Evolutionary conservation across 1,140 invertebrate genomes (phyloP).

Genomic region (Drosophila saltans): DNA sequence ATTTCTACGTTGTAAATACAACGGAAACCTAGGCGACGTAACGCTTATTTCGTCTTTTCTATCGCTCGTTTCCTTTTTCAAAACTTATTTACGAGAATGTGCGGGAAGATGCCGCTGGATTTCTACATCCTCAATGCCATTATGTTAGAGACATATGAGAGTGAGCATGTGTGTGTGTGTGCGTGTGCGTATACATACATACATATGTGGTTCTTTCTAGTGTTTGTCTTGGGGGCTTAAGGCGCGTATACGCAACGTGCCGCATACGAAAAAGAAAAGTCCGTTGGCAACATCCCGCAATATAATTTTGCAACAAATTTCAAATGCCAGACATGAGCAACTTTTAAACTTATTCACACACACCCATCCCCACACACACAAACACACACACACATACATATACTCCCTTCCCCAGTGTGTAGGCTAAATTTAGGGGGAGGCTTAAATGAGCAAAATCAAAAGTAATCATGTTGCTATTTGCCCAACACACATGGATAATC

Average conservation of each 20-base stretch:
- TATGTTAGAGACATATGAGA: constrained; percentile 20
- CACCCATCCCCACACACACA: constrained; percentile 29
- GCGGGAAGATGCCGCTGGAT: constrained; percentile 63
- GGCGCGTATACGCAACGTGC: constrained; percentile 70
- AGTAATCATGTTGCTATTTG: constrained; percentile 75
- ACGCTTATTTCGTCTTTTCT: constrained; percentile 53
- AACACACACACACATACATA: constrained; percentile 44
- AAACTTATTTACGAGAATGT: constrained; percentile 76
- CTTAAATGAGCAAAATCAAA: constrained; percentile 67
- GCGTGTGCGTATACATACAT: constrained; percentile 19
- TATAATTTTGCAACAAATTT: constrained; percentile 75
- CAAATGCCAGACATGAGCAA: constrained; percentile 77
- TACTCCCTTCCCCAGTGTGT: constrained; percentile 8
- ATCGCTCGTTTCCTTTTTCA: constrained; percentile 40
- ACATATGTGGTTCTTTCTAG: constrained; percentile 34
- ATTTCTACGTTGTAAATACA: constrained; percentile 31
- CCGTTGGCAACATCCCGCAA: constrained; percentile 46
- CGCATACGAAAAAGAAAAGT: constrained; percentile 62
- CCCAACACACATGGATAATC: constrained; percentile 52
- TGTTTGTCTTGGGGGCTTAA: constrained; percentile 40
- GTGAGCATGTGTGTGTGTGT: neutral
- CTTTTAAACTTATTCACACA: constrained; percentile 67
- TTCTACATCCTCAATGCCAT: constrained; percentile 41
- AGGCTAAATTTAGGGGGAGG: constrained; percentile 6
- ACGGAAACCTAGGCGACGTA: constrained; percentile 39